Evolutionary conservation across 2,113 vertebrate species (phyloP).

Genomic region (Caranx melampygus): DNA sequence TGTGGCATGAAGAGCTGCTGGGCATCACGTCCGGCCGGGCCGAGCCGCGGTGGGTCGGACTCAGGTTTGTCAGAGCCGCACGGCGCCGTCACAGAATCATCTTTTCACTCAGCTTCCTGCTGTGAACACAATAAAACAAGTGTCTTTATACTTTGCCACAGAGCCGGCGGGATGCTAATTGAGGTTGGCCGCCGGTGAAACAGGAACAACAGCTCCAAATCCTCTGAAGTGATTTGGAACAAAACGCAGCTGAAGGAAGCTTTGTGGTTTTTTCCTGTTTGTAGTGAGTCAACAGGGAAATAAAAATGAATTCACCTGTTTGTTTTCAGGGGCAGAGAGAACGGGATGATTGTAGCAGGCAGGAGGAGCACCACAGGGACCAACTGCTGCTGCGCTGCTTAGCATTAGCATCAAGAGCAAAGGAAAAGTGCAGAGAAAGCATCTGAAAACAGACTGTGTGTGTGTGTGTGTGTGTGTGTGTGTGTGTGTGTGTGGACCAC

Average conservation of each 20-base stretch:
- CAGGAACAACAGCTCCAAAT: conserved; percentile 5
- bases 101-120: conserved; percentile 62
- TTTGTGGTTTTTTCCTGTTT: conserved; percentile 24
- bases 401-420: conserved; percentile 31
- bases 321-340: conserved; percentile 36
- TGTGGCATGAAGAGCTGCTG: conserved; percentile 46
- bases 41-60: conserved; percentile 35
- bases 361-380: conserved; percentile 23
- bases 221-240: conserved; percentile 4
- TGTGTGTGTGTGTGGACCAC: background rate
- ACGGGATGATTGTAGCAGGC: conserved; percentile 40
- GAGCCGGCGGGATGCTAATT: conserved; percentile 75
- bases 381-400: conserved; percentile 25
- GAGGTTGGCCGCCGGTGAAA: conserved; percentile 50
- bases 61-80: conserved; percentile 49
- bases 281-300: conserved; percentile 35
- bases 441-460: conserved; percentile 12
- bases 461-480: background rate
- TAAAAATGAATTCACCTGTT: conserved; percentile 26
- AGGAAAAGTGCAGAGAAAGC: conserved; percentile 12
- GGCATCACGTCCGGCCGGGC: conserved; percentile 41
- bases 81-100: conserved; percentile 55
- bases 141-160: conserved; percentile 63
- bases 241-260: conserved; percentile 22
- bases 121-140: conserved; percentile 76